Evolutionary conservation across 1,140 invertebrate genomes (phyloP).

Genomic region (Marisa cornuarietis): DNA sequence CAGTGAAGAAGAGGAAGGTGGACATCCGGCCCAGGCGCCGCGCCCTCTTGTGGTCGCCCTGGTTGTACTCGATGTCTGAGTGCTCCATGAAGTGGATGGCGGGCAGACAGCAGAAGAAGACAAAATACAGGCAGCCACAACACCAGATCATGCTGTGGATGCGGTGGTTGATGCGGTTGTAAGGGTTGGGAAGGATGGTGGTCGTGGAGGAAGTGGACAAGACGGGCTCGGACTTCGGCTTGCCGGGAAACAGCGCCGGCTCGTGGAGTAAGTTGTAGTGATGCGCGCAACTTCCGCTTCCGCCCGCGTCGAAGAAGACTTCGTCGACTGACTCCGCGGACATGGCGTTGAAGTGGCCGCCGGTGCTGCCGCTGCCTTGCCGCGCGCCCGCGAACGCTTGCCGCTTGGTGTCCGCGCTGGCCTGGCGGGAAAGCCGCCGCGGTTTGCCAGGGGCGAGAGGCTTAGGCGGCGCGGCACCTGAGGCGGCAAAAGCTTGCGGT

Average conservation of each 20-base stretch:
- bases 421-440: background rate
- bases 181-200: constrained; percentile 33
- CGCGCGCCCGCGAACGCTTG: background rate
- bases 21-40: background rate
- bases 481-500: background rate
- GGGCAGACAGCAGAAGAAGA: constrained; percentile 36
- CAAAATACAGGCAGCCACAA: constrained; percentile 27
- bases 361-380: background rate
- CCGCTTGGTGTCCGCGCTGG: constrained; percentile 4
- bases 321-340: constrained; percentile 27
- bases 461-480: background rate
- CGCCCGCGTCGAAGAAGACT: constrained; percentile 25
- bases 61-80: constrained; percentile 26
- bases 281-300: background rate
- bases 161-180: constrained; percentile 34
- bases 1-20: constrained; percentile 25
- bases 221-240: background rate
- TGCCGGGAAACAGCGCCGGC: background rate
- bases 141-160: constrained; percentile 29
- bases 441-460: constrained; percentile 9
- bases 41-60: constrained; percentile 19
- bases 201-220: constrained; percentile 27
- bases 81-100: constrained; percentile 32
- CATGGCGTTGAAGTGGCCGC: background rate
- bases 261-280: background rate